Evolutionary conservation across 2,797 vertebrate genomes (phyloP).

Genomic region (Rhadinocentrus ornatus): DNA sequence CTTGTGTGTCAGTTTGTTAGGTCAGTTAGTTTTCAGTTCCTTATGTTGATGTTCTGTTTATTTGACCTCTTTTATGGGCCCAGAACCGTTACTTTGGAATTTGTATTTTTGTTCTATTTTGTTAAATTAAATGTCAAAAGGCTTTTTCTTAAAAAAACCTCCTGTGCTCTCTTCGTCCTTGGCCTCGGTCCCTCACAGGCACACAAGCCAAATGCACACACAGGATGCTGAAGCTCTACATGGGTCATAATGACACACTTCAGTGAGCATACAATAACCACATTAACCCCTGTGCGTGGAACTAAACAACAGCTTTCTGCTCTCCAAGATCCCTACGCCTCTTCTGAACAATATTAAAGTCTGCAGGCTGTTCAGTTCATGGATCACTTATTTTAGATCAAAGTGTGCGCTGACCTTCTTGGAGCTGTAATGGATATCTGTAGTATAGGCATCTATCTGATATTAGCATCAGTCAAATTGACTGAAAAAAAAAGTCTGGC

Average conservation of each 20-base stretch:
- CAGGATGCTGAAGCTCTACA: not conserved
- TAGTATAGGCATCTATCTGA: slow-evolving; percentile 22
- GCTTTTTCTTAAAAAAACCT: no score
- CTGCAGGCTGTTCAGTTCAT: slow-evolving; percentile 51
- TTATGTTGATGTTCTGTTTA: no score
- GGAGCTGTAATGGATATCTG: slow-evolving; percentile 39
- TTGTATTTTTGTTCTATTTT: no score
- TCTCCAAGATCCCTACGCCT: slow-evolving; percentile 24
- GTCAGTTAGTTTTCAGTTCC: no score
- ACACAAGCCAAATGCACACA: not conserved
- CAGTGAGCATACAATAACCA: slow-evolving; percentile 31
- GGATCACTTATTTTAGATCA: slow-evolving; percentile 61
- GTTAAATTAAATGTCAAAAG: no score
- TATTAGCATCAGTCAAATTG: slow-evolving; percentile 47
- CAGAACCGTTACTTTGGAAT: no score
- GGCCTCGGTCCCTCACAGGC: no score
- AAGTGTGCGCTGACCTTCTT: slow-evolving; percentile 64
- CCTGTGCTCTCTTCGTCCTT: no score
- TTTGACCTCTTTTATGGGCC: no score
- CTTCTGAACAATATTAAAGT: slow-evolving; percentile 51
- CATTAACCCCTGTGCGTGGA: slow-evolving; percentile 20
- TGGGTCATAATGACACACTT: slow-evolving; percentile 34
- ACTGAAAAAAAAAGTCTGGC: slow-evolving; percentile 9
- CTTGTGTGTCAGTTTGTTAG: no score
- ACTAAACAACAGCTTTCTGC: slow-evolving; percentile 40